phyloP scores from a whole-genome alignment of 2,888 invertebrate species.

The Caenorhabditis doughertyi region DNA sequence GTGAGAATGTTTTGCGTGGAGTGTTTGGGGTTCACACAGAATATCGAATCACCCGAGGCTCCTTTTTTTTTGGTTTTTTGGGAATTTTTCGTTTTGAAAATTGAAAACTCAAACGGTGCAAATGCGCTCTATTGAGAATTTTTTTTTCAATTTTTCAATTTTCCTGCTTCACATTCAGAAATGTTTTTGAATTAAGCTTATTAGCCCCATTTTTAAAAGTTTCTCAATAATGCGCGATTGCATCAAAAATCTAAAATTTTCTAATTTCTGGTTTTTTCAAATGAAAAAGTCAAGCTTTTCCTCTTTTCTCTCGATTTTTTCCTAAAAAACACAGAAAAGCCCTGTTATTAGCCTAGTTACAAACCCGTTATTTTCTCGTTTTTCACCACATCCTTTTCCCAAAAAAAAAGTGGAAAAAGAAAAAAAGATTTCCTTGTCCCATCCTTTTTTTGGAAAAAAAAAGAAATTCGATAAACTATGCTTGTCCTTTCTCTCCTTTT shows the following conservation, averaged over 20 bases:
- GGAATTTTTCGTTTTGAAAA: too few relatives aligned
- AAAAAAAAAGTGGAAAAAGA: background rate
- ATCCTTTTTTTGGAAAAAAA: background rate
- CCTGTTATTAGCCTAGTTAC: too few relatives aligned
- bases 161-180: too few relatives aligned
- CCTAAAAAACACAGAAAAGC: conserved; percentile 11
- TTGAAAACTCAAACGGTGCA: too few relatives aligned
- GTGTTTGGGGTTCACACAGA: background rate
- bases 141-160: too few relatives aligned
- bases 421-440: background rate
- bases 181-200: too few relatives aligned
- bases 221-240: too few relatives aligned
- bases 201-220: too few relatives aligned
- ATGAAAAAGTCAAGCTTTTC: too few relatives aligned
- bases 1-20: background rate
- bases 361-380: background rate
- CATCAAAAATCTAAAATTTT: too few relatives aligned
- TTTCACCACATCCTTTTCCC: background rate
- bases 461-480: conserved; percentile 55
- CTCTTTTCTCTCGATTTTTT: conserved; percentile 4
- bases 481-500: conserved; percentile 2
- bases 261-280: background rate
- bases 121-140: too few relatives aligned
- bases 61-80: background rate
- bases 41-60: background rate